A percentile compares a stretch with the other conserved stretches of the same genome.
These are phyloP conservation scores for Schizaphis graminum DNA, from an alignment of 2,888 invertebrate genomes.

Conservation along the genomic window DNA sequence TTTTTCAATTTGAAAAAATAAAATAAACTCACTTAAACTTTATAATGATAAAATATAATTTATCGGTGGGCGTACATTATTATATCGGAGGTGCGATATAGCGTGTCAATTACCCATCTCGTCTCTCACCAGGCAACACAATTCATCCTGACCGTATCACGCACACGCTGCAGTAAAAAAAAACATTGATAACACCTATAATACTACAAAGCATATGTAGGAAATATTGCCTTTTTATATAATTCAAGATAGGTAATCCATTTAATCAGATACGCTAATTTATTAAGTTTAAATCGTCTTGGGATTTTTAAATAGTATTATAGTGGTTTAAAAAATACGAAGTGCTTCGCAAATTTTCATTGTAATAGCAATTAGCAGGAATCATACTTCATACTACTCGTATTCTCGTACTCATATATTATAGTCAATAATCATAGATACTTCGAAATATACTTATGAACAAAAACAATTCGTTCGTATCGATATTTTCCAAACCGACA, in stretches of 20 bases:
- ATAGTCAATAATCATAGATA: too few species aligned
- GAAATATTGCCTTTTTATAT: background rate
- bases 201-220: background rate
- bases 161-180: background rate
- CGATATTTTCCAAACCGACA: background rate
- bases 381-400: background rate
- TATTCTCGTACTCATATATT: too few species aligned
- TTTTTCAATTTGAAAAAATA: constrained; percentile 15
- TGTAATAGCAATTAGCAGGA: background rate
- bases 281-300: background rate
- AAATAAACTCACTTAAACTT: background rate
- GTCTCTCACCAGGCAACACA: background rate
- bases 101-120: constrained; percentile 30
- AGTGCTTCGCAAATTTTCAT: background rate
- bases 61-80: constrained; percentile 1
- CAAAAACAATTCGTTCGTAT: background rate
- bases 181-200: background rate
- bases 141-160: background rate
- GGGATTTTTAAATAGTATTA: background rate
- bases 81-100: background rate
- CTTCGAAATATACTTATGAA: background rate
- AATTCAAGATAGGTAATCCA: background rate
- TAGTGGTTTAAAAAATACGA: background rate
- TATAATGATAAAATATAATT: constrained; percentile 35
- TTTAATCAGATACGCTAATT: background rate